Base-by-base conservation (phyloP, 2,797 vertebrate species). In the Nyctalus aviator region DNA sequence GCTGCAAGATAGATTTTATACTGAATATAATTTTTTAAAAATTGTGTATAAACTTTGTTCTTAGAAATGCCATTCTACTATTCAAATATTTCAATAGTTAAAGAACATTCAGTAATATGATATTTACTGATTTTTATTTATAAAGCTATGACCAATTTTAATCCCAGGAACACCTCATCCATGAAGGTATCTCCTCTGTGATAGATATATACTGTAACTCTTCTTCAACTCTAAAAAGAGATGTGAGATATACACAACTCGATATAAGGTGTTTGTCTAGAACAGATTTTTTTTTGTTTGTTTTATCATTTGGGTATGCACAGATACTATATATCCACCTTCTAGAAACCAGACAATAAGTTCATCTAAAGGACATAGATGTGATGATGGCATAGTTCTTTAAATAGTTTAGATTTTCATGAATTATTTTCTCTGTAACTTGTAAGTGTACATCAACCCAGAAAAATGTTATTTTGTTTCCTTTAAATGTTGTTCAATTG, bases 1-100 rank as follows among this genome's bases (percentile, higher is more conserved):
- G 9, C 11, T 55, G 5, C 1, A 62, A 53, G 13, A 93, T 32
- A 73, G 72, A 77, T 50, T 89, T 2, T 73, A 6, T 57, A 50
- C 12, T 73, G 21, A 91, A 46, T 66, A 21, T 69, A 46, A 86
- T 84, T 84, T 82, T 83, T 50, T 30, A 84, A 23, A 41, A 76
- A 23, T 82, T 90, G 3, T 79, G 1, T 27, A 21, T 27, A 30
- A 27, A 30, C 32, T 32, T 44, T 37, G 0, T 77, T 78, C 64
- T 77, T 77, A 68, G 59, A 83, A 50, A 83, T 64, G 32, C 2
- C 30, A 53, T 75, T 46, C 7, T 55, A n/a, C 0, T 44, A n/a
- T 11, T 84, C 10, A 90, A 68, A 73, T 82, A 82, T n/a, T 68
- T 73, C 8, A 64, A 72, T 37, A 27, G 11, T 55, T 53, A 50